Percentiles rank a stretch among this genome's conserved stretches.
Evolutionary conservation across 2,113 vertebrate species (phyloP).

Genomic region (Crocuta crocuta): DNA sequence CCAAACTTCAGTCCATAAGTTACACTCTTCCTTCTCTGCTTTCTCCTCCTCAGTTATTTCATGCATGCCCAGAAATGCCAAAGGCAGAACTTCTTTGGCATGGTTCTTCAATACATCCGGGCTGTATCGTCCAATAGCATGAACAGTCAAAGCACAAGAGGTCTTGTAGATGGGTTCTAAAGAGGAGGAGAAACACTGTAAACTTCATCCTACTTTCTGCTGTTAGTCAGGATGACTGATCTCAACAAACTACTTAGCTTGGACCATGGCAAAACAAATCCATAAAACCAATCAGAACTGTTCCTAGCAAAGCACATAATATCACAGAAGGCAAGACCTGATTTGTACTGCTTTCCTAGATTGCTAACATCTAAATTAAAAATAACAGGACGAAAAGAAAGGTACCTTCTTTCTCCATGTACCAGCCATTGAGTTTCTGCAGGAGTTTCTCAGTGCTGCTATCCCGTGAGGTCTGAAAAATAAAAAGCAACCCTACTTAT

Average conservation of each 20-base stretch:
- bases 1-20: slow-evolving; percentile 96
- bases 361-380: not conserved
- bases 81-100: slow-evolving; percentile 92
- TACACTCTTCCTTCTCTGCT: slow-evolving; percentile 92
- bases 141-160: slow-evolving; percentile 93
- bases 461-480: slow-evolving; percentile 93
- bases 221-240: not conserved
- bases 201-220: not conserved
- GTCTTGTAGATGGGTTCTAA: slow-evolving; percentile 94
- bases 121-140: slow-evolving; percentile 97
- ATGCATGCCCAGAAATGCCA: slow-evolving; percentile 99
- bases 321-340: not conserved
- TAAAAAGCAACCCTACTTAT: slow-evolving; percentile 52
- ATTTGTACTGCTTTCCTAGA: not conserved
- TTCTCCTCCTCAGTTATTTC: slow-evolving; percentile 94
- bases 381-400: not conserved
- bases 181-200: slow-evolving; percentile 46
- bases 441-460: slow-evolving; percentile 96
- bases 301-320: not conserved
- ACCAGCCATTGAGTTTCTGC: slow-evolving; percentile 95
- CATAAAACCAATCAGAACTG: not conserved
- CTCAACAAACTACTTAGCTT: not conserved
- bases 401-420: slow-evolving; percentile 98
- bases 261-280: not conserved
- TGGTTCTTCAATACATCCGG: slow-evolving; percentile 96